These are phyloP conservation scores for Sylvia atricapilla DNA, from an alignment of 2,113 vertebrate genomes.

Conservation along the genomic window DNA sequence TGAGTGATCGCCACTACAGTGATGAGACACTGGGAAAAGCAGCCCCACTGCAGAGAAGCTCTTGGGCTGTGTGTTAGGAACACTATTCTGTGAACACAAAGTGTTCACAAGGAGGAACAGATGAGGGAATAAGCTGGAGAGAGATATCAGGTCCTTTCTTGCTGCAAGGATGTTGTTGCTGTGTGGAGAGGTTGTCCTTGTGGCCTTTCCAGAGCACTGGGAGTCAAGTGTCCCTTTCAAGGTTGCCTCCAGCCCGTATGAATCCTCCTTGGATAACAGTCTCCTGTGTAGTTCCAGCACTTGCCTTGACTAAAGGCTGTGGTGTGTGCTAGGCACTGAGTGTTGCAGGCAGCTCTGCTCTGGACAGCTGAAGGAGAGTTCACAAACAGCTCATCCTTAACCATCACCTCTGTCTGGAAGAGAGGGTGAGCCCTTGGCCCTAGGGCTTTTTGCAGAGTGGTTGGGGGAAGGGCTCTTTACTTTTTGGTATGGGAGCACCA, in stretches of 20 bases:
- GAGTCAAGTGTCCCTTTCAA: not conserved
- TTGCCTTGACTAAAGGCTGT: fast-evolving
- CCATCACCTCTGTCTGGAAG: not conserved
- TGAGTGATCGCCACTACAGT: not conserved
- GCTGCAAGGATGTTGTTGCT: fast-evolving
- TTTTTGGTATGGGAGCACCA: not conserved
- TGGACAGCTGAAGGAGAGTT: not conserved
- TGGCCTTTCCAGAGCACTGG: not conserved
- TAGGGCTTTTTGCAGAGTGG: not conserved
- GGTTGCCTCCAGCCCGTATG: fast-evolving
- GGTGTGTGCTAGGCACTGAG: not conserved
- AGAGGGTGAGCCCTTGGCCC: not conserved
- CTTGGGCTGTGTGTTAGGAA: not conserved
- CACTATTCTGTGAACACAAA: not conserved
- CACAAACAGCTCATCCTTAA: not conserved
- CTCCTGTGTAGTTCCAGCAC: fast-evolving
- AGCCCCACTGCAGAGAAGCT: not conserved
- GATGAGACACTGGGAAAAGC: not conserved
- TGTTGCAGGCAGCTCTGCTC: not conserved
- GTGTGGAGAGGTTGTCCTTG: not conserved
- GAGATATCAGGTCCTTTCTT: not conserved
- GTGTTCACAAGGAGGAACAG: not conserved
- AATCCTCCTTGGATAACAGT: not conserved
- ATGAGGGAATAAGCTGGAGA: not conserved
- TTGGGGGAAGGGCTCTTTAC: not conserved